A percentile compares a stretch with the other conserved stretches of the same genome.
These are phyloP conservation scores for Cataglyphis altisquamis DNA, from an alignment of 2,888 invertebrate species.

Conservation along the genomic window DNA sequence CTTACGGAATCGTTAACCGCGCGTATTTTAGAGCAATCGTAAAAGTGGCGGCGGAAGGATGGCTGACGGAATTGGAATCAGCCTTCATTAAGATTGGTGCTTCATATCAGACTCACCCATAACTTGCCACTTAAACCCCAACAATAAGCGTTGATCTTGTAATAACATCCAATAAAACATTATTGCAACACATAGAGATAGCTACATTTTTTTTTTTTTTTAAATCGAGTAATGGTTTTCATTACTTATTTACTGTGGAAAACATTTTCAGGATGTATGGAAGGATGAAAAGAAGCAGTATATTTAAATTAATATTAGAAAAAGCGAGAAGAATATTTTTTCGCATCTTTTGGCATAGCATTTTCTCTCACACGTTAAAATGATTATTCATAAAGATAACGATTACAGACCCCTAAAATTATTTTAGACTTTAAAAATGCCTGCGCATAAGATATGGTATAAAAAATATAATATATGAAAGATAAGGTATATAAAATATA, in stretches of 20 bases:
- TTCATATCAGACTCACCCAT: background rate
- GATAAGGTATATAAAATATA: background rate
- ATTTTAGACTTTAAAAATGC: too few relatives aligned
- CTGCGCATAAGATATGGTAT: background rate
- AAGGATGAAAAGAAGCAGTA: background rate
- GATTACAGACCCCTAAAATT: background rate
- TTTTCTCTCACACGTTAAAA: background rate
- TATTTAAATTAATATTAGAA: background rate
- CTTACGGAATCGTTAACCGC: constrained; percentile 83
- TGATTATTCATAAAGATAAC: background rate
- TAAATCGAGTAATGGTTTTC: background rate
- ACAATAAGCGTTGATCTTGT: background rate
- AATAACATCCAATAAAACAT: background rate
- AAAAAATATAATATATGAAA: constrained; percentile 20
- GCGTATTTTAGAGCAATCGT: constrained; percentile 81
- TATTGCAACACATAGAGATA: background rate
- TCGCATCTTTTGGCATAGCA: background rate
- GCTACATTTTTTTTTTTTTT: background rate
- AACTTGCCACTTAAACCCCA: background rate
- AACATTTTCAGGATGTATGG: background rate
- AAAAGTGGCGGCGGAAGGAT: constrained; percentile 69
- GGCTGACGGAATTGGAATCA: constrained; percentile 74
- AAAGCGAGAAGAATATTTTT: background rate
- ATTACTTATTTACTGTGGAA: background rate
- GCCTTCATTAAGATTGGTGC: constrained; percentile 54